Base-by-base conservation (phyloP, 2,113 vertebrate species). In the Gymnobelideus leadbeateri region DNA sequence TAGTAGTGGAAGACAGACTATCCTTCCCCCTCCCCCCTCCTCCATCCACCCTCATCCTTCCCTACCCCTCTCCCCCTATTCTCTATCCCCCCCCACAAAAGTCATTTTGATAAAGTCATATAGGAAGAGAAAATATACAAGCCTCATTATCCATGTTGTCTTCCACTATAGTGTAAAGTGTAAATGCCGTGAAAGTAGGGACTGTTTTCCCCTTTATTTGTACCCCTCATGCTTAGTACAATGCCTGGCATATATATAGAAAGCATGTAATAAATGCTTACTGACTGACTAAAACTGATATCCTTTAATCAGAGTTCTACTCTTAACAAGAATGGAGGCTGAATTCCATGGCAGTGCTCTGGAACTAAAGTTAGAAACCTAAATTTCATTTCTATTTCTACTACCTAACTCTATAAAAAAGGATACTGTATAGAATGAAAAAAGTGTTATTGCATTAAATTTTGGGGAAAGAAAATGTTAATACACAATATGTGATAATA, bases 251-350 rank as follows among this genome's bases (percentile, higher is more conserved):
- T 68, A 10, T 68, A 37, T 68, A 10, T 68, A 37, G 28, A 37
- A 68, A 68, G 9, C 11, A 68, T 0, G 21, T 37, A 37, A 4
- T 37, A 68, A 68, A 68, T 68, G 57, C 57, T 31, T 61, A 68
- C 31, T 68, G 57, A 37, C 57, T 68, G 57, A 68, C 61, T 68
- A 16, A 68, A 68, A 68, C 16, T 16, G 61, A 68, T 68, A 68
- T 68, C 28, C 57, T 61, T 61, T 28, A 57, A 57, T 91, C 92
- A 91, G 25, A 95, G 89, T 91, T 51, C 46, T 7, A 28, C 51
- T 94, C 31, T 68, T 89, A 92, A 94, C 23, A 90, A 95, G 94
- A 96, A 91, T 77, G 91, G 37, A 93, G 61, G 46, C 21, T 93
- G 6, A 68, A 68, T 51, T 3, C 19, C 90, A 97, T 89, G 91